A percentile compares a stretch with the other conserved stretches of the same genome.
These are phyloP conservation scores for human (Homo sapiens) DNA, from an alignment of 2,113 vertebrate species.

Conservation along the genomic window DNA sequence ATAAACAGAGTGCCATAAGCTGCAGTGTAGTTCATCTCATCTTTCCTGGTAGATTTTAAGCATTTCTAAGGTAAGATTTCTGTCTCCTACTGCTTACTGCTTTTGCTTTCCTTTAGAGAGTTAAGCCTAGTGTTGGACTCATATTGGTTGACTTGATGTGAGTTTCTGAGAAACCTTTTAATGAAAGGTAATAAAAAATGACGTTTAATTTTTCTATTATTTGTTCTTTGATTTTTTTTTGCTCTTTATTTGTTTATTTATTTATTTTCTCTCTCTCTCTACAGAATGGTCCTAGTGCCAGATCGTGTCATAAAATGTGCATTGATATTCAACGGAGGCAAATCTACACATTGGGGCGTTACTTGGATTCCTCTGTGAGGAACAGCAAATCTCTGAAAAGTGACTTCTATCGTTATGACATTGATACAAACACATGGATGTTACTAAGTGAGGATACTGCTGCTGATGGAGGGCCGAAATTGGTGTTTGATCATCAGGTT, in stretches of 20 bases:
- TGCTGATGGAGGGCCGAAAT: slow-evolving; percentile 95
- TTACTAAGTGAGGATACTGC: slow-evolving; percentile 97
- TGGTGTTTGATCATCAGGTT: slow-evolving; percentile 99
- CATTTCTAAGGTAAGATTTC: slow-evolving; percentile 15
- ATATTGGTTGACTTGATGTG: background rate
- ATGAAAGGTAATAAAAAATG: background rate
- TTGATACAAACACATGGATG: slow-evolving; percentile 96
- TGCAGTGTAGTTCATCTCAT: background rate
- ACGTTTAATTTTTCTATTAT: slow-evolving; percentile 23
- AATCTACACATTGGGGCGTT: slow-evolving; percentile 97
- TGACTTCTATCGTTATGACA: slow-evolving; percentile 98
- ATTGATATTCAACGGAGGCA: slow-evolving; percentile 97
- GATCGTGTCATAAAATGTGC: slow-evolving; percentile 99
- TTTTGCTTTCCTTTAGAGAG: slow-evolving; percentile 35
- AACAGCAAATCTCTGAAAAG: slow-evolving; percentile 99
- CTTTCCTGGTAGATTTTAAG: slow-evolving; percentile 13
- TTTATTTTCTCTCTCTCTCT: background rate
- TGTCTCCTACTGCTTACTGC: background rate
- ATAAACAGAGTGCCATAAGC: background rate
- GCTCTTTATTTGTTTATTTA: background rate
- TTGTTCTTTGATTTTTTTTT: background rate
- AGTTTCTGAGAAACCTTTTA: slow-evolving; percentile 8
- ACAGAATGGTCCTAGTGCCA: slow-evolving; percentile 96
- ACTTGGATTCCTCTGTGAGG: slow-evolving; percentile 97
- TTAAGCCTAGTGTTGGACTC: background rate